Evolutionary conservation across 2,797 vertebrate genomes (phyloP).

Genomic region (Rhyacichthys aspro): DNA sequence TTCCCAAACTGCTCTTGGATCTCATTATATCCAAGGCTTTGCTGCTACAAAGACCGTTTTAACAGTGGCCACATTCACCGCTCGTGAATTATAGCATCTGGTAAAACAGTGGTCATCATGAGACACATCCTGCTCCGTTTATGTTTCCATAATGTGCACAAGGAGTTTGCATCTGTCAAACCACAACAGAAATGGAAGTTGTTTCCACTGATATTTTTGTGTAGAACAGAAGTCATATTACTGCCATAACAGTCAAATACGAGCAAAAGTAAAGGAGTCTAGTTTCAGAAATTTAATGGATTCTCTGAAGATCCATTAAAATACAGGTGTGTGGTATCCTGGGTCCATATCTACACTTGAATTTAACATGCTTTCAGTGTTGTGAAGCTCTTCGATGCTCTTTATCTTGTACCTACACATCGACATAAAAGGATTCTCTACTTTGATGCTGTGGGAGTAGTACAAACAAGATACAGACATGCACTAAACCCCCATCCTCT

Average conservation of each 20-base stretch:
- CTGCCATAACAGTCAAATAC: no score
- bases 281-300: no score
- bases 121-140: conserved; percentile 19
- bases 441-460: conserved; percentile 55
- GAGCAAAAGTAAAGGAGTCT: no score
- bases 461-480: conserved; percentile 8
- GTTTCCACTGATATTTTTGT: no score
- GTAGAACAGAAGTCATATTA: no score
- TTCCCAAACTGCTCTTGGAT: conserved; percentile 50
- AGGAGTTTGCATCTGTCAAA: no score
- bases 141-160: conserved; percentile 25
- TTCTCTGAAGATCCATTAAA: not conserved
- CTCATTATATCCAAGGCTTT: conserved; percentile 17
- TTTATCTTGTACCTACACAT: conserved; percentile 51
- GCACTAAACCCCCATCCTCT: not conserved
- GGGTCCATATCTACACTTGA: conserved; percentile 2
- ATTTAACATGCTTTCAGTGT: not conserved
- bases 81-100: conserved; percentile 57
- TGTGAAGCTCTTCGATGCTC: conserved; percentile 27
- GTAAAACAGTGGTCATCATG: conserved; percentile 38
- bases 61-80: conserved; percentile 60
- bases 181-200: no score
- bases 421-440: conserved; percentile 45
- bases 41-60: conserved; percentile 35
- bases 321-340: not conserved